These are phyloP conservation scores for Acleris laterana DNA, from an alignment of 2,888 invertebrate species.

Conservation along the genomic window DNA sequence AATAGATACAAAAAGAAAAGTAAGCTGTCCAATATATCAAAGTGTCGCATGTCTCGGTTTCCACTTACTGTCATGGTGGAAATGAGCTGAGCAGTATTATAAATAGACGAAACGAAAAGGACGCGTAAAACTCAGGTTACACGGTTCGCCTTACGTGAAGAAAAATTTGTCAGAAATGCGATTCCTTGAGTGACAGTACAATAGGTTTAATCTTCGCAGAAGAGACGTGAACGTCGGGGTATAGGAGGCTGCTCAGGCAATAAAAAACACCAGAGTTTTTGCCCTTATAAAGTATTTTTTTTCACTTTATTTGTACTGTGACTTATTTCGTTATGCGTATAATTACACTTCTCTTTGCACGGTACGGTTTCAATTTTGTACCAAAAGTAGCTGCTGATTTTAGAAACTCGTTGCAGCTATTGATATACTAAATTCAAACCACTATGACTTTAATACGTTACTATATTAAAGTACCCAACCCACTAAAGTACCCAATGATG, in stretches of 20 bases:
- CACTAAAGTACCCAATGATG: too few species aligned
- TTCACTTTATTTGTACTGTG: not conserved
- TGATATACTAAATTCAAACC: too few species aligned
- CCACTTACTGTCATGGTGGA: conserved; percentile 62
- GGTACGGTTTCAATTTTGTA: too few species aligned
- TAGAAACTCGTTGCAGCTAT: too few species aligned
- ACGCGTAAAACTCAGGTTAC: conserved; percentile 66
- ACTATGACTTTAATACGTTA: too few species aligned
- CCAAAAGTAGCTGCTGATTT: too few species aligned
- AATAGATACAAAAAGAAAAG: conserved; percentile 22
- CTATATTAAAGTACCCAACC: too few species aligned
- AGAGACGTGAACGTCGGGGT: conserved; percentile 61
- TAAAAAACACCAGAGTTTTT: conserved; percentile 47
- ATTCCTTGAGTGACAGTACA: conserved; percentile 75
- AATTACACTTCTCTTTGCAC: too few species aligned
- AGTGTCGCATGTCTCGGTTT: conserved; percentile 53
- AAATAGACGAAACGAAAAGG: conserved; percentile 67
- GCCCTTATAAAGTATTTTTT: not conserved
- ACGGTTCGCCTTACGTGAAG: conserved; percentile 61
- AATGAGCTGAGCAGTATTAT: conserved; percentile 65
- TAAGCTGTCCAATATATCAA: conserved; percentile 37
- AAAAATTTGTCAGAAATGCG: conserved; percentile 73
- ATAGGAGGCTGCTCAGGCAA: conserved; percentile 48
- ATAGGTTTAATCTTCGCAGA: conserved; percentile 75
- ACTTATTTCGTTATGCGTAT: not conserved